Percentiles rank a stretch among this genome's conserved stretches.
These are phyloP conservation scores for Phocides pigmalion DNA, from an alignment of 1,140 invertebrate species.

Conservation along the genomic window DNA sequence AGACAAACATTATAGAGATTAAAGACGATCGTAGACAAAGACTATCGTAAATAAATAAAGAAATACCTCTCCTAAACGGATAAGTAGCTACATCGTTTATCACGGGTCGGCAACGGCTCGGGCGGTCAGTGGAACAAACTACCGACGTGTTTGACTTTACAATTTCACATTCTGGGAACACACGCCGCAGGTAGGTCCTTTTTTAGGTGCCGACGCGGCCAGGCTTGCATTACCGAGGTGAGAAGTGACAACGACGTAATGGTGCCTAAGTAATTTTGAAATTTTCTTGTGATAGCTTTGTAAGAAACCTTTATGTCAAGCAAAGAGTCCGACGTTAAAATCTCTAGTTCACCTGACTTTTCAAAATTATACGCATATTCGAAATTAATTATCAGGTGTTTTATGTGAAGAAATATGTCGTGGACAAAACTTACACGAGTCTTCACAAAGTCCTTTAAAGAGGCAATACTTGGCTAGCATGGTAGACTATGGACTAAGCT, in stretches of 20 bases:
- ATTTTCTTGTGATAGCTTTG: no score
- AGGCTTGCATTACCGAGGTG: conserved; percentile 39
- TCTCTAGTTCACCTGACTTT: no score
- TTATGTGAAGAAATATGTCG: no score
- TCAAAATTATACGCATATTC: no score
- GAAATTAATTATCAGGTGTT: no score
- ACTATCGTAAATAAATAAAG: conserved; percentile 27
- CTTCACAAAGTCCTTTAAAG: no score
- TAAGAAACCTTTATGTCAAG: no score
- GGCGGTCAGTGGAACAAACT: conserved; percentile 57
- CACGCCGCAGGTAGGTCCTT: conserved; percentile 66
- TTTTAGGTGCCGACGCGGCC: conserved; percentile 43
- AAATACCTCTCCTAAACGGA: conserved; percentile 22
- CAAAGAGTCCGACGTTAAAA: no score
- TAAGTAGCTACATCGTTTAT: conserved; percentile 33
- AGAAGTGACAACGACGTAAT: conserved; percentile 51
- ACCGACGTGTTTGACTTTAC: conserved; percentile 66
- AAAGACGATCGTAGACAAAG: conserved; percentile 14
- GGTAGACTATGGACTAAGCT: no score
- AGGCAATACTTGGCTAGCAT: no score
- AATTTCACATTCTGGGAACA: conserved; percentile 73
- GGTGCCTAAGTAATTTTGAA: conserved; percentile 39
- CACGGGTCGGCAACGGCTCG: conserved; percentile 15
- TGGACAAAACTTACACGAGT: no score
- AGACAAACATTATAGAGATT: no score